A percentile compares a stretch with the other conserved stretches of the same genome.
Conservation (phyloP, 2,113 vertebrate species). For the Bambusicola thoracicus region DNA sequence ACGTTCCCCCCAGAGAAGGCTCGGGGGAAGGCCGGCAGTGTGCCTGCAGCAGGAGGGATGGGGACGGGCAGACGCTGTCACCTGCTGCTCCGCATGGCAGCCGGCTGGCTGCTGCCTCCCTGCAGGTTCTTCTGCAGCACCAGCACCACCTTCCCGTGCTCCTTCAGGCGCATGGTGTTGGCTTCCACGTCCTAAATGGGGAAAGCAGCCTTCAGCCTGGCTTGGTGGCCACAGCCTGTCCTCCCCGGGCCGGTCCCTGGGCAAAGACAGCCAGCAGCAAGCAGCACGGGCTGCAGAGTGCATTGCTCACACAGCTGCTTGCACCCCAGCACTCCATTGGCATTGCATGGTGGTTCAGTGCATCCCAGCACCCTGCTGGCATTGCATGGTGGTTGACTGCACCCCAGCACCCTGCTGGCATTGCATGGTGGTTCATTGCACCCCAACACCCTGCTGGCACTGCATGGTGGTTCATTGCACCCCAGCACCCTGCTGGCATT, state of each 20-base stretch:
- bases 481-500: no score
- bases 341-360: no score
- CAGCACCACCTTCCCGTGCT: slow-evolving; percentile 92
- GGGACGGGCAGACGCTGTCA: slow-evolving; percentile 68
- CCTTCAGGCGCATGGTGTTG: slow-evolving; percentile 92
- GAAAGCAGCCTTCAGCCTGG: rapidly evolving
- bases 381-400: no score
- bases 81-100: slow-evolving; percentile 73
- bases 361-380: no score
- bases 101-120: slow-evolving; percentile 58
- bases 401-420: no score
- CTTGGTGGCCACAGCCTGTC: no score
- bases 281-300: no score
- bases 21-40: background rate
- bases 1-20: background rate
- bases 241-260: background rate
- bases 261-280: background rate
- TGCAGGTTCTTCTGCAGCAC: slow-evolving; percentile 88
- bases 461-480: no score
- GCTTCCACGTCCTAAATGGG: slow-evolving; percentile 91
- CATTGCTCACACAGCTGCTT: no score
- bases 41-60: background rate
- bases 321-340: no score
- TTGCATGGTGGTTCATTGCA: no score
- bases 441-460: no score